Conservation (phyloP, 1,140 invertebrate genomes). For the Heterodera schachtii region DNA sequence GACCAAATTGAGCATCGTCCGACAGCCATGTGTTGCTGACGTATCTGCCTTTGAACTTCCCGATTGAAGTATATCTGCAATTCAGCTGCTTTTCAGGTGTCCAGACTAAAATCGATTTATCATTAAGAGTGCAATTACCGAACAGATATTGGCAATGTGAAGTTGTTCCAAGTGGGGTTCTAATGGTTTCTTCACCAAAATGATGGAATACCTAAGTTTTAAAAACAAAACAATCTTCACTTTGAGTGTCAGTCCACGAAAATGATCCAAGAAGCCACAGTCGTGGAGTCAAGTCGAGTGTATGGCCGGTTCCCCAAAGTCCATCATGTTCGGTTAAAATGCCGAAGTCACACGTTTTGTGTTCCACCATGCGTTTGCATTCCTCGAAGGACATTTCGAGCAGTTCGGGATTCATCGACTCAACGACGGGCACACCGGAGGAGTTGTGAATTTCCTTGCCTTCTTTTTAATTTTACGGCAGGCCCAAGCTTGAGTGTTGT, state of each 20-base stretch:
- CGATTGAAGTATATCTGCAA: neutral
- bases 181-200: neutral
- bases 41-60: neutral
- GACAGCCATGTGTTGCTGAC: slow-evolving; percentile 13
- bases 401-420: neutral
- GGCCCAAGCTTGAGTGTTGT: neutral
- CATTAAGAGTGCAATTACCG: slow-evolving; percentile 7
- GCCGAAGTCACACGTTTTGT: neutral
- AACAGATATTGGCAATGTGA: neutral
- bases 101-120: neutral
- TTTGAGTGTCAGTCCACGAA: neutral
- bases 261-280: slow-evolving; percentile 12
- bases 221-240: neutral
- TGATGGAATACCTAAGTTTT: neutral
- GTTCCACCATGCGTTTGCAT: neutral
- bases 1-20: neutral
- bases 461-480: slow-evolving; percentile 5
- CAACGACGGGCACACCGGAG: neutral
- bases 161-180: neutral
- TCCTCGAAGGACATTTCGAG: neutral
- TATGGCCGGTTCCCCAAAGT: neutral
- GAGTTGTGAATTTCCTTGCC: slow-evolving; percentile 5
- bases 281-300: neutral
- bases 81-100: neutral
- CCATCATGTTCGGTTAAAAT: neutral